Evolutionary conservation across 2,888 invertebrate genomes (phyloP), one percentile per base, ranked within the genome.

Genomic region (Ochropleura leucogaster): DNA sequence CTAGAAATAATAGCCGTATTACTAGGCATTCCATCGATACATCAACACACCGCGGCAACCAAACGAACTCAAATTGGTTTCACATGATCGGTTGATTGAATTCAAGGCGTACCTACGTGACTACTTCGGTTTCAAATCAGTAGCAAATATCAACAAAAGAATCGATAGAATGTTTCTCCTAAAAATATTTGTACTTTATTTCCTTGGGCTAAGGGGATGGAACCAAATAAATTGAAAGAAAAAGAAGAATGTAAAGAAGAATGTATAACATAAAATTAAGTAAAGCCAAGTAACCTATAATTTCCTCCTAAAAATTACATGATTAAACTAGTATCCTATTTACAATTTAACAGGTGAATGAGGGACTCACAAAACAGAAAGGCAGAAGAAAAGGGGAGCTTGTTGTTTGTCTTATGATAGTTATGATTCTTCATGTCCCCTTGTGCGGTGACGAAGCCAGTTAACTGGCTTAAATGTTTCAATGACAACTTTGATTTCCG

Each of bases 401-500:
- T 57, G 44, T 62, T 53, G 42, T 68, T 53, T 20, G 53, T 74
- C 18, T 53, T 51, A 46, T 65, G 60, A 64, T 74, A 30, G 30
- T 30, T 30, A 72, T 77, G 71, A 65, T 68, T 42, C 51, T 66
- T 53, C 60, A 12, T 72, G 60, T 18, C 75, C 65, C 72, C 75
- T 71, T 76, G 68, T 83, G 53, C 62, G n/a, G n/a, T 42, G 71
- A 66, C 65, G 64, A 74, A 16, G 46, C 40, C 66, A 64, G 82
- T 75, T 82, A 85, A 85, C 74, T 70, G 67, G 68, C 72, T 69
- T 60, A 66, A 77, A 74, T 60, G 70, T 30, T 69, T 72, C 75
- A 83, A 83, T 74, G 70, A 67, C 64, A 69, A 62, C 47, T 64
- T 65, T 68, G 62, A 79, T 75, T 80, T 81, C 77, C 81, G 70